Evolutionary conservation across 2,888 invertebrate genomes (phyloP).

Genomic region (Smittia aterrima): DNA sequence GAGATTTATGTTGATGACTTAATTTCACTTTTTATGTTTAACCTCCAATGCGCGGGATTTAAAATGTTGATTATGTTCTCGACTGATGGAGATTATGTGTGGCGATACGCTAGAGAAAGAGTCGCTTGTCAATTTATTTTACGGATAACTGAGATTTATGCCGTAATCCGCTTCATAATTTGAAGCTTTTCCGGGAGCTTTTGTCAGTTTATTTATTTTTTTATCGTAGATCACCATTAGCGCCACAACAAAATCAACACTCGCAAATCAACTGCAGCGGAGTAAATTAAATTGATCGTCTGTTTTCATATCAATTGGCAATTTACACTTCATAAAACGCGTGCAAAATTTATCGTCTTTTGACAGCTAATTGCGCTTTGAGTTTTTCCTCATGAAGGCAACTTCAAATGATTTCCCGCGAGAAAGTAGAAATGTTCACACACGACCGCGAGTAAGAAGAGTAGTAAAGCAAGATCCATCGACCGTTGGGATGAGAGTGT

Average conservation of each 20-base stretch:
- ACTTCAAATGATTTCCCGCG: not conserved
- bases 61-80: not conserved
- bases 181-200: not conserved
- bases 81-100: not conserved
- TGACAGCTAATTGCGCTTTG: slow-evolving; percentile 18
- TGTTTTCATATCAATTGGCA: slow-evolving; percentile 22
- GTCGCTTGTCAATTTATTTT: not conserved
- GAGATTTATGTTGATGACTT: slow-evolving; percentile 24
- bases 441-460: not conserved
- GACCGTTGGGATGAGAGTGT: not conserved
- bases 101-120: not conserved
- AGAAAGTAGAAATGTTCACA: slow-evolving; percentile 2
- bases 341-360: slow-evolving; percentile 10
- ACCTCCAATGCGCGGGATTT: not conserved
- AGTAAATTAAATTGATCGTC: slow-evolving; percentile 10
- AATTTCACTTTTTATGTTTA: not conserved
- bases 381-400: not conserved
- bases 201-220: not conserved
- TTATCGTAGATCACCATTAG: not conserved
- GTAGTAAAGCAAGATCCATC: not conserved
- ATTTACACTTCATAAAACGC: slow-evolving; percentile 29
- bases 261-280: slow-evolving; percentile 5
- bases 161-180: not conserved
- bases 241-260: not conserved
- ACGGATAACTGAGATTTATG: slow-evolving; percentile 7